These are phyloP conservation scores for Ormyrus rosae DNA, from an alignment of 2,888 invertebrate genomes.

Conservation along the genomic window DNA sequence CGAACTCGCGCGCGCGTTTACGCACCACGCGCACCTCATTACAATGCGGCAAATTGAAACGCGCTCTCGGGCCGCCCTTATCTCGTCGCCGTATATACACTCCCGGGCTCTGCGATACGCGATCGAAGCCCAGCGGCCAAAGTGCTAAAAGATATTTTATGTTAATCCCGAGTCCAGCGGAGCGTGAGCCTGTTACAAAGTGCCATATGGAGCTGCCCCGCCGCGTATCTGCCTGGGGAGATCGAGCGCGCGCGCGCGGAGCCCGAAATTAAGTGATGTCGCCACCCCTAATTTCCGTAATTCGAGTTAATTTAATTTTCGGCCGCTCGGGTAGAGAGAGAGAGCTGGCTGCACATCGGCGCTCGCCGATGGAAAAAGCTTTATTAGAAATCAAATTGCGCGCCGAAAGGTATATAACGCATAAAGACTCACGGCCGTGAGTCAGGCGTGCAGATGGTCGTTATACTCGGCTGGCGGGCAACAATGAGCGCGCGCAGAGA, in stretches of 20 bases:
- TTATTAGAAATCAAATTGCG: too few species aligned
- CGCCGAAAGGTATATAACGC: not conserved
- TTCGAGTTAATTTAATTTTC: conserved; percentile 67
- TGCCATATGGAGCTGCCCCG: conserved; percentile 38
- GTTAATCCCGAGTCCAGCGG: conserved; percentile 45
- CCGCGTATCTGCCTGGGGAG: not conserved
- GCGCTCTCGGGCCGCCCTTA: conserved; percentile 4
- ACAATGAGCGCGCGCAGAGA: not conserved
- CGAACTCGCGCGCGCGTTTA: not conserved
- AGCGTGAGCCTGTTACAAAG: conserved; percentile 35
- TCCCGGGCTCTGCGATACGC: conserved; percentile 38
- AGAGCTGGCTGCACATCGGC: not conserved
- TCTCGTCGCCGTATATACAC: not conserved
- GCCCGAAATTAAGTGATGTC: conserved; percentile 67
- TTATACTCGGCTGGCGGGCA: too few species aligned
- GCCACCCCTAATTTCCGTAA: conserved; percentile 68
- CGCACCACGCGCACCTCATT: not conserved
- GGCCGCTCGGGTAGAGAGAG: conserved; percentile 8
- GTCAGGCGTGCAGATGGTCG: too few species aligned
- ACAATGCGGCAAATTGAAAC: conserved; percentile 27
- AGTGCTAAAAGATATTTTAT: conserved; percentile 54
- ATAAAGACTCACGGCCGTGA: too few species aligned
- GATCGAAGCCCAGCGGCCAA: conserved; percentile 24
- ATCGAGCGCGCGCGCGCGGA: conserved; percentile 32
- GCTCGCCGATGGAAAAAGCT: not conserved